Conservation (phyloP, 2,888 invertebrate species). For the Palloptera scutellata region DNA sequence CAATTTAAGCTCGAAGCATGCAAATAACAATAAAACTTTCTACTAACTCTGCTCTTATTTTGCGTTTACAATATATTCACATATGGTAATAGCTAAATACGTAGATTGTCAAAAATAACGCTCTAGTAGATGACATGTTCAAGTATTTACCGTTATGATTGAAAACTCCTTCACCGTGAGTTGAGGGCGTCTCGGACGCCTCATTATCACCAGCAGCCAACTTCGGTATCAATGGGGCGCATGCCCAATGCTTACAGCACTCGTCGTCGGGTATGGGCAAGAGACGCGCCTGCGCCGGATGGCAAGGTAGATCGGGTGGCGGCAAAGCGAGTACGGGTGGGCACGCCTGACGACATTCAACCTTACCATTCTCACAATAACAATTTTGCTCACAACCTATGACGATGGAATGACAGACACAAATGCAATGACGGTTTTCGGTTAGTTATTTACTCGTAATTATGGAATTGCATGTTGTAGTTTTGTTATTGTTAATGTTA, state of each 20-base stretch:
- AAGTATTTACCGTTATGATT: slow-evolving; percentile 52
- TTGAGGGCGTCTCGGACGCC: slow-evolving; percentile 22
- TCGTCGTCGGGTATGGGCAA: slow-evolving; percentile 77
- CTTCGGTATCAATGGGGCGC: slow-evolving; percentile 64
- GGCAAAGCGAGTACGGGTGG: slow-evolving; percentile 79
- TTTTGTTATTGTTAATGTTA: slow-evolving; percentile 7
- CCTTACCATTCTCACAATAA: slow-evolving; percentile 86
- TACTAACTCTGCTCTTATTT: no score
- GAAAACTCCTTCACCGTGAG: slow-evolving; percentile 22
- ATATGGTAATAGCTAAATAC: no score
- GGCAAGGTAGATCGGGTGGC: slow-evolving; percentile 78
- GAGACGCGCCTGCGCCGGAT: slow-evolving; percentile 72
- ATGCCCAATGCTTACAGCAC: slow-evolving; percentile 85
- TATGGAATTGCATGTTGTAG: slow-evolving; percentile 2
- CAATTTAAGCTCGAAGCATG: no score
- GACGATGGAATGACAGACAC: no score
- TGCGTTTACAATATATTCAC: no score
- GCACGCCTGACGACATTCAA: slow-evolving; percentile 85
- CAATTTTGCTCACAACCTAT: slow-evolving; percentile 84
- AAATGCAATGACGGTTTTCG: neutral
- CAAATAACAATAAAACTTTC: no score
- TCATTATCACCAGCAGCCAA: slow-evolving; percentile 31
- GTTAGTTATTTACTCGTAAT: slow-evolving; percentile 20
- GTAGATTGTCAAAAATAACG: no score
- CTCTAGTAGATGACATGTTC: neutral